phyloP scores from a whole-genome alignment of 2,888 invertebrate genomes.

The Lysandra bellargus region DNA sequence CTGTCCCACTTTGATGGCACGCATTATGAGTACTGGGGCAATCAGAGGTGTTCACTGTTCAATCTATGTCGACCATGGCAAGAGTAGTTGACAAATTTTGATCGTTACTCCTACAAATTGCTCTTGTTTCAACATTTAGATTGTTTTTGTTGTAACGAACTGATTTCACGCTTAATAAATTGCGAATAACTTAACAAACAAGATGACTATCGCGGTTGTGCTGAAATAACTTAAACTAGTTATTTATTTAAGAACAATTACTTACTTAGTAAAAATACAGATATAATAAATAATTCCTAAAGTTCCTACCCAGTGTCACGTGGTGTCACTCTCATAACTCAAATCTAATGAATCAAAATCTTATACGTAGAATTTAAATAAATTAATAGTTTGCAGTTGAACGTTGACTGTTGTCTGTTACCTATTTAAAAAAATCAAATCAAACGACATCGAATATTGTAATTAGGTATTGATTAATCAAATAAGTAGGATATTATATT shows the following conservation, averaged over 20 bases:
- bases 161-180: constrained; percentile 29
- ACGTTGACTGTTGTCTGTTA: no score
- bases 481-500: no score
- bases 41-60: neutral
- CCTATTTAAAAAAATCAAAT: no score
- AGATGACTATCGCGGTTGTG: constrained; percentile 14
- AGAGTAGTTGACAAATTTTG: constrained; percentile 31
- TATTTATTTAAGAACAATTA: neutral
- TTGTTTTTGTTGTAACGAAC: constrained; percentile 26
- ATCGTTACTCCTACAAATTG: constrained; percentile 37
- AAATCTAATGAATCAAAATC: no score
- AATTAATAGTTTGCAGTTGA: no score
- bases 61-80: constrained; percentile 13
- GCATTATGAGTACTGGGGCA: neutral
- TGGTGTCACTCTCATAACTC: no score
- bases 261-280: no score
- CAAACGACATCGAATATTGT: no score
- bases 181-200: constrained; percentile 30
- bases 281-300: no score
- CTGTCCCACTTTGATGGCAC: neutral
- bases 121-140: constrained; percentile 36
- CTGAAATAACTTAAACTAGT: neutral
- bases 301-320: no score
- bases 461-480: no score
- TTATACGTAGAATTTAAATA: no score